These are phyloP conservation scores for Crioceris asparagi DNA, from an alignment of 2,888 invertebrate genomes.

Conservation along the genomic window DNA sequence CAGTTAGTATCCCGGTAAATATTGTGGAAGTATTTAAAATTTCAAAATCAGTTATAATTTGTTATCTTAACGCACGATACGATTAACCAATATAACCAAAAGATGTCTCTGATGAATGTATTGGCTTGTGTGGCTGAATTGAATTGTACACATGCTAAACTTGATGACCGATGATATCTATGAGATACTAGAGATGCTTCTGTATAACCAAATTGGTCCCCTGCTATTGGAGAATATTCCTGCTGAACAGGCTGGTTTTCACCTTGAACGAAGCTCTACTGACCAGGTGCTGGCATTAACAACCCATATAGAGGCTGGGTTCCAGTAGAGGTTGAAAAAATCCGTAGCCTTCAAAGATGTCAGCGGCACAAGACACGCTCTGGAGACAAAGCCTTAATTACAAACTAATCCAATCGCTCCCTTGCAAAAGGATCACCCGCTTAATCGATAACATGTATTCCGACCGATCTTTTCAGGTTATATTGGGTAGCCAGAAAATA, in stretches of 20 bases:
- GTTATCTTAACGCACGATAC: too few species aligned
- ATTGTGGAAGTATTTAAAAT: too few species aligned
- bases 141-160: too few species aligned
- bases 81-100: too few species aligned
- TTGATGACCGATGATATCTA: too few species aligned
- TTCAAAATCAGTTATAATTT: too few species aligned
- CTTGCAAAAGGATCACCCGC: constrained; percentile 8
- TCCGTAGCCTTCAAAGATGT: not conserved
- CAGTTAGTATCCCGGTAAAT: too few species aligned
- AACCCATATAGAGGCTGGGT: too few species aligned
- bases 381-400: constrained; percentile 3
- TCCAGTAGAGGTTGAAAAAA: not conserved
- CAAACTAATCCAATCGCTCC: constrained; percentile 6
- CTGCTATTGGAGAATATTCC: not conserved
- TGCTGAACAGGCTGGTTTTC: constrained; percentile 1
- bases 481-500: not conserved
- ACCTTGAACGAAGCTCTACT: not conserved
- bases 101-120: too few species aligned
- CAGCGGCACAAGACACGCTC: not conserved
- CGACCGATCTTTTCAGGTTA: constrained; percentile 5
- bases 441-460: constrained; percentile 8
- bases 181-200: too few species aligned
- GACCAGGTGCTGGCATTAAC: not conserved
- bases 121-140: too few species aligned
- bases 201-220: too few species aligned